Evolutionary conservation across 2,797 vertebrate species (phyloP).

Genomic region (Spondyliosoma cantharus): DNA sequence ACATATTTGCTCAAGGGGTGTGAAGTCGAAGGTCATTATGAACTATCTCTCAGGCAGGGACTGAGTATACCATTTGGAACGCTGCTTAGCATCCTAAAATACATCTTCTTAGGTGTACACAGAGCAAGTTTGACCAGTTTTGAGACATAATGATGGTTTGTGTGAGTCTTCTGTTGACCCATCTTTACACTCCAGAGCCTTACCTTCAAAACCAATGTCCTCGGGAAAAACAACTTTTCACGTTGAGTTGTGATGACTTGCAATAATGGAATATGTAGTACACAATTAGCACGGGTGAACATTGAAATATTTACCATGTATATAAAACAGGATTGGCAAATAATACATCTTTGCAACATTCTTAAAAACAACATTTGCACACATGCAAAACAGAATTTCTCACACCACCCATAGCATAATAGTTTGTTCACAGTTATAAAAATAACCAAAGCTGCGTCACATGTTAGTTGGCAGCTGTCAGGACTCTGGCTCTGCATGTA

Average conservation of each 20-base stretch:
- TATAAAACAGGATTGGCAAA: not conserved
- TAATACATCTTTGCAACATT: not conserved
- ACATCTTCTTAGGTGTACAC: not conserved
- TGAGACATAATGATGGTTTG: conserved; percentile 23
- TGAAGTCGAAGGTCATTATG: not conserved
- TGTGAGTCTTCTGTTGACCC: conserved; percentile 20
- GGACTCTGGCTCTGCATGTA: conserved; percentile 47
- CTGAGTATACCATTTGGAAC: not conserved
- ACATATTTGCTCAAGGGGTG: not conserved
- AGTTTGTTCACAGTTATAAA: conserved; percentile 49
- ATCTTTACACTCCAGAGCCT: not conserved
- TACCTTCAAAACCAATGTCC: not conserved
- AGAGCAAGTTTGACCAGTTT: conserved; percentile 34
- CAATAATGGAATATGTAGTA: not conserved
- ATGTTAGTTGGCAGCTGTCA: conserved; percentile 59
- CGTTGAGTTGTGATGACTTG: not conserved
- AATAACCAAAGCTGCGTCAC: conserved; percentile 46
- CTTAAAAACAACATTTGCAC: conserved; percentile 5
- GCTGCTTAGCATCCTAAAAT: not conserved
- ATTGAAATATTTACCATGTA: not conserved
- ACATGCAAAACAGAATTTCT: not conserved
- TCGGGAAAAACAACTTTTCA: not conserved
- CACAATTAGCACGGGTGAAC: not conserved
- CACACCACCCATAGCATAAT: conserved; percentile 26
- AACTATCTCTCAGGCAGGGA: not conserved